Conservation (phyloP, 2,797 vertebrate genomes). For the Psittacula echo region DNA sequence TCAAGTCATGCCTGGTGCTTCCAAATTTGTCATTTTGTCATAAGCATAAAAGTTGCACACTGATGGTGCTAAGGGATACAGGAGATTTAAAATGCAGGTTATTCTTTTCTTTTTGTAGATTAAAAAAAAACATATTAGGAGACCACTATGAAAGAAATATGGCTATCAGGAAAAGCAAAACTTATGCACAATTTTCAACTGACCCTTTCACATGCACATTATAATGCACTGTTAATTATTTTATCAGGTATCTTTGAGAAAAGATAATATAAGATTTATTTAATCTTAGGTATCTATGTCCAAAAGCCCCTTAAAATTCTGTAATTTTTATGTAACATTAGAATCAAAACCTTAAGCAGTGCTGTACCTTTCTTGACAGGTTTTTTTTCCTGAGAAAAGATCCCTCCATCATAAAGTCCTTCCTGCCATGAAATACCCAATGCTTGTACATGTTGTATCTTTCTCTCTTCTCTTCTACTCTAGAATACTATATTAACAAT, state of each 20-base stretch:
- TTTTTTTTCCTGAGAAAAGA: background rate
- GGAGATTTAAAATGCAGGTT: background rate
- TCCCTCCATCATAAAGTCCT: background rate
- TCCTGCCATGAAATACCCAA: background rate
- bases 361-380: background rate
- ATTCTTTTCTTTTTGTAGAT: background rate
- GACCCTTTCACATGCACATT: background rate
- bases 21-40: background rate
- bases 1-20: background rate
- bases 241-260: background rate
- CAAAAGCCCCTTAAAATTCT: background rate
- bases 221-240: background rate
- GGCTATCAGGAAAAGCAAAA: background rate
- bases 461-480: background rate
- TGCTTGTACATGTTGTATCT: rapidly evolving
- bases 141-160: background rate
- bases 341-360: background rate
- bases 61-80: background rate
- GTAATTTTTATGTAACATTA: background rate
- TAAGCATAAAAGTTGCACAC: rapidly evolving
- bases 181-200: background rate
- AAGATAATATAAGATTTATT: background rate
- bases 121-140: background rate
- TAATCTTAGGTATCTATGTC: background rate
- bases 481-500: background rate